Percentiles rank a stretch among this genome's conserved stretches.
Conservation (phyloP, 37 sponge, comb jelly and placozoan genomes). For the Lycopodina hypogea region DNA sequence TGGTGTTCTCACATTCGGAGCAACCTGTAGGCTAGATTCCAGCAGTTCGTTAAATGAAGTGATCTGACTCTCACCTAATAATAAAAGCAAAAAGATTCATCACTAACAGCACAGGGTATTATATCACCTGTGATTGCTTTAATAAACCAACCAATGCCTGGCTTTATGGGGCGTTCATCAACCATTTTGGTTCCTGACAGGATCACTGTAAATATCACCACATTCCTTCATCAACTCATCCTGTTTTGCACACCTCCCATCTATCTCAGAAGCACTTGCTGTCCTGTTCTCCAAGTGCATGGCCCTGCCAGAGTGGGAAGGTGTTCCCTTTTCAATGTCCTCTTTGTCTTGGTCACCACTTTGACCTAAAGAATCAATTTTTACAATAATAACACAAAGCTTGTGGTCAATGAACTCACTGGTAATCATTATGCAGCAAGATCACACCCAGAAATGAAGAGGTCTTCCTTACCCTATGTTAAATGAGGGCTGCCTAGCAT, state of each 20-base stretch:
- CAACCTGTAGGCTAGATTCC: slow-evolving; percentile 27
- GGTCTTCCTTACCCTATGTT: no score
- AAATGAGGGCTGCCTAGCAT: no score
- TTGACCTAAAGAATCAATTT: no score
- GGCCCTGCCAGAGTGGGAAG: background rate
- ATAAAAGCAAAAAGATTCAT: background rate
- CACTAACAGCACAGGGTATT: background rate
- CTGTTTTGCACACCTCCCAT: background rate
- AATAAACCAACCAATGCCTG: background rate
- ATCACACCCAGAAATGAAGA: no score
- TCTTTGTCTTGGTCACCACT: background rate
- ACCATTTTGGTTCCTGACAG: background rate
- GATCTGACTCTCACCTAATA: slow-evolving; percentile 3
- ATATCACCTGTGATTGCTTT: background rate
- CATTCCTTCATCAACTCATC: background rate
- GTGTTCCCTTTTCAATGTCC: background rate
- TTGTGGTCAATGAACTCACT: no score
- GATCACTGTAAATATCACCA: background rate
- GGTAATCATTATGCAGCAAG: no score
- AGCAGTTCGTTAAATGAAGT: slow-evolving; percentile 61
- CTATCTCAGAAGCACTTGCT: background rate
- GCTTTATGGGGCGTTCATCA: background rate
- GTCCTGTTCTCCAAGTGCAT: background rate
- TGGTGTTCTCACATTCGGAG: background rate
- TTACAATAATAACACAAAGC: no score